Evolutionary conservation across 2,113 vertebrate genomes (phyloP).

Genomic region (Esox niger): DNA sequence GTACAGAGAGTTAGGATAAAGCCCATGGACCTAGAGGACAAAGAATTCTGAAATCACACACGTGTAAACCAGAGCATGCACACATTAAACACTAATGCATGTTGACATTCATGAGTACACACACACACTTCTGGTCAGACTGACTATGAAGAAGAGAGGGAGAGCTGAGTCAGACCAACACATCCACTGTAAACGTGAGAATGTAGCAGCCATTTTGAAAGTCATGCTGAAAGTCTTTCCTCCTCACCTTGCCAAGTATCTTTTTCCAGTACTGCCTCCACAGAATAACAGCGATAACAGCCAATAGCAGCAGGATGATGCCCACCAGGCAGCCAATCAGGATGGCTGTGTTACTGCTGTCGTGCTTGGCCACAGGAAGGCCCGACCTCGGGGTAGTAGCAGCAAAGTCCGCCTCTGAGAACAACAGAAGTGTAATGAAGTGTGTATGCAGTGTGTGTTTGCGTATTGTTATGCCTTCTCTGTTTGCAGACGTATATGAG

Average conservation of each 20-base stretch:
- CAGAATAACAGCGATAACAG: slow-evolving; percentile 87
- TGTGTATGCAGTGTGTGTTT: slow-evolving; percentile 3
- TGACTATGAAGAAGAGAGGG: no score
- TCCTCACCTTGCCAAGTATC: slow-evolving; percentile 84
- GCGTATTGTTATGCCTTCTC: not conserved
- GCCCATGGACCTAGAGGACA: no score
- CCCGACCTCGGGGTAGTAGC: slow-evolving; percentile 65
- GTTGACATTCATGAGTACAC: slow-evolving; percentile 11
- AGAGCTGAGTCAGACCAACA: no score
- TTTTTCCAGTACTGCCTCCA: slow-evolving; percentile 94
- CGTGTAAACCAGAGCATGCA: not conserved
- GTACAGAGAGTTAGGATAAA: no score
- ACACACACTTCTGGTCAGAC: not conserved
- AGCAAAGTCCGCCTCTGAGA: slow-evolving; percentile 50
- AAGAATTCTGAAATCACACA: no score
- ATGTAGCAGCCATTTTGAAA: no score
- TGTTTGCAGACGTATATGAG: slow-evolving; percentile 3
- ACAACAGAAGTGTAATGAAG: not conserved
- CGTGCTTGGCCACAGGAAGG: slow-evolving; percentile 82
- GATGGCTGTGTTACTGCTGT: slow-evolving; percentile 85
- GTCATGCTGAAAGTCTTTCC: not conserved
- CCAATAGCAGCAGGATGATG: slow-evolving; percentile 88
- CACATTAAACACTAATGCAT: not conserved
- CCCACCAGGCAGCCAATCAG: slow-evolving; percentile 91
- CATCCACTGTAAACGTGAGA: no score